Evolutionary conservation across 2,888 invertebrate species (phyloP), one percentile per base, ranked within the genome.

Genomic region (Toxonevra muliebris): DNA sequence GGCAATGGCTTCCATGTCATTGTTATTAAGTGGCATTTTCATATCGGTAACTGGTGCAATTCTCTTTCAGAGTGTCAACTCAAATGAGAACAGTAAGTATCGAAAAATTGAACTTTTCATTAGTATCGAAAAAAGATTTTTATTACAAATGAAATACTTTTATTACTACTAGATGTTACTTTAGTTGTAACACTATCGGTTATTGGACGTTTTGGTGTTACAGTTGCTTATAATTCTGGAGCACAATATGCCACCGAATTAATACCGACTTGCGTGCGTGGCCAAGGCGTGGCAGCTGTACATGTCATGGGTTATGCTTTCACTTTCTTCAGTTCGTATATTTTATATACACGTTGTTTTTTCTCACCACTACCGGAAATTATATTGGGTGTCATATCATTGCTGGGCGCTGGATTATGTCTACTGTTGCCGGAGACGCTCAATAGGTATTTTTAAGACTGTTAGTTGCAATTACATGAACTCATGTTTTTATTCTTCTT

Each of bases 161-260:
- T 60, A 43, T 63, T 45, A 40, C 55, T 62, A 65, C 0, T 60
- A 83, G 83, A 74, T 62, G 75, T 76, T 1, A 69, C 69, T 0
- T 52, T 87, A 30, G 80, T 87, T 15, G 82, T 87, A 7, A 72
- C 78, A 17, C 77, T 89, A 40, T 87, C 87, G 1, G 82, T 89
- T 13, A 80, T 88, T 65, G 88, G 89, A 1, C 85, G 90, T 54
- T 86, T 90, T 65, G 87, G 87, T n/a, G 88, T 90, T 4, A 89
- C 88, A 20, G 86, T 89, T 8, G 89, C 89, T 13, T 90, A 89
- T 77, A 90, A 90, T 77, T 89, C 90, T 2, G 88, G 88, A 3
- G 87, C 88, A 4, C 90, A 90, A 76, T 90, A 90, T 75, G 89
- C 89, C 20, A 88, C 90, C 1, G 90, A 90, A 76, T 77, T 90